Evolutionary conservation across 2,797 vertebrate genomes (phyloP).

Genomic region (Serranus cabrilla): DNA sequence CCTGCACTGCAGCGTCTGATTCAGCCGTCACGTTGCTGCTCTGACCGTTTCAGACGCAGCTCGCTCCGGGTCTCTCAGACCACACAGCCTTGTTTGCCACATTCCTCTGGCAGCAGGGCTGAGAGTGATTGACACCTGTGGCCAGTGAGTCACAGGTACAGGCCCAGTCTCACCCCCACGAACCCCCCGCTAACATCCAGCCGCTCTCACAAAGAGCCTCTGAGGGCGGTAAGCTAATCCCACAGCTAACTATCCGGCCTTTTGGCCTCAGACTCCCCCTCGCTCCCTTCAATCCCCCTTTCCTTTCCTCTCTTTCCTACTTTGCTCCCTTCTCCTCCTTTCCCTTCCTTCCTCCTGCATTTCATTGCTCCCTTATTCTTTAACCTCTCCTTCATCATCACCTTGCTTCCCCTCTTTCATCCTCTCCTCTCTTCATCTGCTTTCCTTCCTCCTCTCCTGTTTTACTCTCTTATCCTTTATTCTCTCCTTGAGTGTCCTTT

Average conservation of each 20-base stretch:
- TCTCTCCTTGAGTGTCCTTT: not conserved
- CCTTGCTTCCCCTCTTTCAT: no score
- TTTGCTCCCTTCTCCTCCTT: not conserved
- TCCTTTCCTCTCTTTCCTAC: not conserved
- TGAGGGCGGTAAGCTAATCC: constrained; percentile 50
- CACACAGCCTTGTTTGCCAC: constrained; percentile 69
- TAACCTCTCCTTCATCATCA: not conserved
- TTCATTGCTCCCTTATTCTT: no score
- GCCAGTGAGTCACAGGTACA: constrained; percentile 76
- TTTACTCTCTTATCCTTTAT: not conserved
- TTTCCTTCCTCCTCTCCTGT: not conserved
- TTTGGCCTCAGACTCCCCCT: not conserved
- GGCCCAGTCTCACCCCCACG: constrained; percentile 26
- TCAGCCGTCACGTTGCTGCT: constrained; percentile 39
- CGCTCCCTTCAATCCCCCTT: not conserved
- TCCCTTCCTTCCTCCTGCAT: not conserved
- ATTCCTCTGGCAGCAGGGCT: constrained; percentile 64
- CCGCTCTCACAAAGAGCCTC: constrained; percentile 56
- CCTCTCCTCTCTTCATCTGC: not conserved
- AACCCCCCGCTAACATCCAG: constrained; percentile 26
- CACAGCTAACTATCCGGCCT: constrained; percentile 42
- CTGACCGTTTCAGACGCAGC: constrained; percentile 6
- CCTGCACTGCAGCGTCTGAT: constrained; percentile 45
- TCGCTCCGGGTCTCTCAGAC: constrained; percentile 50
- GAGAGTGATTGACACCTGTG: constrained; percentile 73